phyloP scores from a whole-genome alignment of 1,140 invertebrate genomes.

The Leptoteleia sp. region DNA sequence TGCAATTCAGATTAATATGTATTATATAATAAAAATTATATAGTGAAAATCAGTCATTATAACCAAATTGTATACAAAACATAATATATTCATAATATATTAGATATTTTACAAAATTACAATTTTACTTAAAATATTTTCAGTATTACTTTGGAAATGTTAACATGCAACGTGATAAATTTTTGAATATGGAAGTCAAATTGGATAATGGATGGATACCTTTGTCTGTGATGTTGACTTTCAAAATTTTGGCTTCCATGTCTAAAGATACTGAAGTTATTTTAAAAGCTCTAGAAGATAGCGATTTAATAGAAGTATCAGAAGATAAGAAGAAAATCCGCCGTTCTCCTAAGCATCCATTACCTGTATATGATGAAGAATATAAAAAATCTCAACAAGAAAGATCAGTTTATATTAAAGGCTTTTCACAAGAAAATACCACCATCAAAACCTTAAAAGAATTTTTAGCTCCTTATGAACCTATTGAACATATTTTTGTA shows the following conservation, averaged over 20 bases:
- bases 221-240: conserved; percentile 91
- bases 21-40: too few relatives aligned
- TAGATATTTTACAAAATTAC: too few relatives aligned
- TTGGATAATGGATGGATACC: conserved; percentile 95
- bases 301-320: conserved; percentile 90
- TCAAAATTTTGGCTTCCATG: conserved; percentile 91
- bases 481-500: conserved; percentile 88
- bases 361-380: conserved; percentile 93
- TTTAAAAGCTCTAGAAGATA: conserved; percentile 87
- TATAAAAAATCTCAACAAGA: conserved; percentile 88
- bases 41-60: too few relatives aligned
- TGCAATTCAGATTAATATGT: too few relatives aligned
- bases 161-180: conserved; percentile 94
- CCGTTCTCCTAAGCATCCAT: conserved; percentile 86
- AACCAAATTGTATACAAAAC: too few relatives aligned
- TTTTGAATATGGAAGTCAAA: conserved; percentile 89
- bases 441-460: conserved; percentile 87
- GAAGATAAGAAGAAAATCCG: conserved; percentile 92
- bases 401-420: conserved; percentile 93
- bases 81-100: too few relatives aligned
- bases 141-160: conserved; percentile 92
- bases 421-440: conserved; percentile 87
- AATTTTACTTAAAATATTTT: conserved; percentile 61
- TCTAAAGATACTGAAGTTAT: conserved; percentile 87
- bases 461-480: conserved; percentile 87